phyloP scores from a whole-genome alignment of 2,797 vertebrate genomes.

The Avahi laniger region DNA sequence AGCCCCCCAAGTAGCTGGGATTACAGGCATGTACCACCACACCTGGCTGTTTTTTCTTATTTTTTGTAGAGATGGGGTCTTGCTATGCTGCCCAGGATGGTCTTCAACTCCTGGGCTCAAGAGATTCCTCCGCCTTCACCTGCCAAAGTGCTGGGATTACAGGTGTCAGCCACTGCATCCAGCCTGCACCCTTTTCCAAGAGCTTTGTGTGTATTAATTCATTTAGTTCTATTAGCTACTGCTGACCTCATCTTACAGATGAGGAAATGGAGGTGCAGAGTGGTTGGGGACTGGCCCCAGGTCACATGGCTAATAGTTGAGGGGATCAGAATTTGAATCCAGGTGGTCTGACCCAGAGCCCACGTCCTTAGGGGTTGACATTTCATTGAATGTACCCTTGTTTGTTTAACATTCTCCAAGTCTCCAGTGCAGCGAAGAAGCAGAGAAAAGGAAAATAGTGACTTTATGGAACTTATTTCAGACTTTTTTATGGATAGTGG shows the following conservation, averaged over 20 bases:
- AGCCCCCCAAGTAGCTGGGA: neutral
- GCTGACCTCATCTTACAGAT: neutral
- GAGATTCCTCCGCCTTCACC: neutral
- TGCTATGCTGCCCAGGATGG: neutral
- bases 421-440: neutral
- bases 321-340: neutral
- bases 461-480: neutral
- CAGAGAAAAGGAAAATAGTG: neutral
- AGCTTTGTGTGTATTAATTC: neutral
- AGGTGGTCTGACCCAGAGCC: neutral
- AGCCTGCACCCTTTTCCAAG: neutral
- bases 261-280: neutral
- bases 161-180: neutral
- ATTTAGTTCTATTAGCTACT: neutral
- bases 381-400: neutral
- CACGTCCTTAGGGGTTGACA: accelerated
- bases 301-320: neutral
- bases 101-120: neutral
- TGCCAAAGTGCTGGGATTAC: neutral
- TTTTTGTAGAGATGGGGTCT: neutral
- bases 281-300: neutral
- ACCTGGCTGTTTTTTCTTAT: too few relatives aligned
- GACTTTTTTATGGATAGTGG: neutral
- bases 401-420: neutral
- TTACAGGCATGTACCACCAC: neutral